Percentiles rank a stretch among this genome's conserved stretches.
Conservation (phyloP, 2,888 invertebrate genomes). For the Andrena bicolor region DNA sequence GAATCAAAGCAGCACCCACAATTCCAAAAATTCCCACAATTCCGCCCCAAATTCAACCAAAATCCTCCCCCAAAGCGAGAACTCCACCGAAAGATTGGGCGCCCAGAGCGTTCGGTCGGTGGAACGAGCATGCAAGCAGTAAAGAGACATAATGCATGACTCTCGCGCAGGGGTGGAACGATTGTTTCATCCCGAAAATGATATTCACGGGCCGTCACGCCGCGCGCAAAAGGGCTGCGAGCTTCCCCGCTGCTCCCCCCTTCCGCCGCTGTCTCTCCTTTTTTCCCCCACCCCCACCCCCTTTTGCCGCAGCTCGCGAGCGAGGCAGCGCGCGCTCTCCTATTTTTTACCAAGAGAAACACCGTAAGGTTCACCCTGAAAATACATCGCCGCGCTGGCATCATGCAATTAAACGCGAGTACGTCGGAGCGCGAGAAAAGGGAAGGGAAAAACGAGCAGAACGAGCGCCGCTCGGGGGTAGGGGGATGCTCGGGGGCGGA, state of each 20-base stretch:
- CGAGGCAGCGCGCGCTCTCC: slow-evolving; percentile 19
- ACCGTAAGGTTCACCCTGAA: slow-evolving; percentile 64
- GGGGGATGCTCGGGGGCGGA: slow-evolving; percentile 3
- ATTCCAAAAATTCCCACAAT: no score
- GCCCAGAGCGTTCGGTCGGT: neutral
- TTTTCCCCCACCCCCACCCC: neutral
- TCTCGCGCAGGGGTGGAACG: slow-evolving; percentile 43
- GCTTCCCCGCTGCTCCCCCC: slow-evolving; percentile 2
- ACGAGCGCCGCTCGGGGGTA: neutral
- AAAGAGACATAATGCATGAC: slow-evolving; percentile 65
- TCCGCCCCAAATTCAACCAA: neutral
- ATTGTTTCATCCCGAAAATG: slow-evolving; percentile 73
- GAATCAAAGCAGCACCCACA: no score
- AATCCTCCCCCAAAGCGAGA: slow-evolving; percentile 2
- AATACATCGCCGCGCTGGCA: slow-evolving; percentile 63
- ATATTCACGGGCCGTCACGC: slow-evolving; percentile 66
- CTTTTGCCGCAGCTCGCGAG: slow-evolving; percentile 7
- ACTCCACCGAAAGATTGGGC: neutral
- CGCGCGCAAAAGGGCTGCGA: slow-evolving; percentile 48
- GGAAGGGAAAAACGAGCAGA: slow-evolving; percentile 13
- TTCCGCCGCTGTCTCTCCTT: neutral
- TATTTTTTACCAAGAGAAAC: slow-evolving; percentile 64
- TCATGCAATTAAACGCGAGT: slow-evolving; percentile 71
- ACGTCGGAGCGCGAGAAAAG: slow-evolving; percentile 33
- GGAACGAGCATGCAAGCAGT: slow-evolving; percentile 34